Evolutionary conservation across 2,888 invertebrate species (phyloP).

Genomic region (Plutella xylostella): DNA sequence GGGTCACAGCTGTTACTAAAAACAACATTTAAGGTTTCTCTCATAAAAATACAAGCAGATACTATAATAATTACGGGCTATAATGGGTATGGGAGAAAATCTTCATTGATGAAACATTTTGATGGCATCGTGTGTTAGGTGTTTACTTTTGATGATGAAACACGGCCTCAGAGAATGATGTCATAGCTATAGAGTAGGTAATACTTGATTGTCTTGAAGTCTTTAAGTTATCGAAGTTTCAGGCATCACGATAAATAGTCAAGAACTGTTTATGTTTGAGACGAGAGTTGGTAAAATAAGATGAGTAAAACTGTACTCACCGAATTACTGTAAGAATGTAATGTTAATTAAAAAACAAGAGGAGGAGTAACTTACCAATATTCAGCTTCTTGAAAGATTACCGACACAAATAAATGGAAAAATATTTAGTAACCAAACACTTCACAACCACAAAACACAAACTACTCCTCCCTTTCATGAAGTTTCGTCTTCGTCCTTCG

Average conservation of each 20-base stretch:
- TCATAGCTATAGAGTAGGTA: too few relatives aligned
- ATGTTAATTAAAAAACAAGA: not conserved
- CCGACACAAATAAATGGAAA: not conserved
- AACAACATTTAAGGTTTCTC: too few relatives aligned
- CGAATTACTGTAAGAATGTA: not conserved
- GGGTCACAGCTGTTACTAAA: too few relatives aligned
- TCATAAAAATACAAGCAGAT: too few relatives aligned
- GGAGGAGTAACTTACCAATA: not conserved
- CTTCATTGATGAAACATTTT: too few relatives aligned
- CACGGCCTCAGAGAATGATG: too few relatives aligned
- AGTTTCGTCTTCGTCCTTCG: too few relatives aligned
- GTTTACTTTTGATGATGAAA: too few relatives aligned
- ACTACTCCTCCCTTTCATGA: constrained; percentile 1
- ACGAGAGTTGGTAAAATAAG: not conserved
- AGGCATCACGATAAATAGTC: not conserved
- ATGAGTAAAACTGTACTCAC: not conserved
- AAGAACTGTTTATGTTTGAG: not conserved
- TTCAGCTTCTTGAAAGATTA: not conserved
- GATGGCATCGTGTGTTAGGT: too few relatives aligned
- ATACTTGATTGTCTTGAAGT: not conserved
- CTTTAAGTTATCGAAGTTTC: not conserved
- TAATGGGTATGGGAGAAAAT: too few relatives aligned
- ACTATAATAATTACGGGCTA: too few relatives aligned
- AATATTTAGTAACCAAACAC: not conserved
- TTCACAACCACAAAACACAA: not conserved